Evolutionary conservation across 1,140 invertebrate species (phyloP).

Genomic region (Batillaria attramentaria): DNA sequence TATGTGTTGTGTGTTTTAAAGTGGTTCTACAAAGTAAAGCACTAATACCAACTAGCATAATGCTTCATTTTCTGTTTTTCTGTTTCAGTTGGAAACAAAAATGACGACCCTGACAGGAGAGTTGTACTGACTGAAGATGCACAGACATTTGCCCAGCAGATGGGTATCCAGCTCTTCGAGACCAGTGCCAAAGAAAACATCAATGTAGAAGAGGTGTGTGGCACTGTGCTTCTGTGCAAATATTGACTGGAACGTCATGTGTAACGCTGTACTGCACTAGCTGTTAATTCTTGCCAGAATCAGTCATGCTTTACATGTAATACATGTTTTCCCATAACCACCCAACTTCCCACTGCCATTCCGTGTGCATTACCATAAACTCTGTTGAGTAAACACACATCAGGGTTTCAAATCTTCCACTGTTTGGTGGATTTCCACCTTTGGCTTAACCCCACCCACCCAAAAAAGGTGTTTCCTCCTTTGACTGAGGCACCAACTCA

Average conservation of each 20-base stretch:
- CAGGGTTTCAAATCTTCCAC: too few relatives aligned
- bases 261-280: background rate
- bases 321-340: background rate
- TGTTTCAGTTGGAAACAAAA: conserved; percentile 98
- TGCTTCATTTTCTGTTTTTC: too few relatives aligned
- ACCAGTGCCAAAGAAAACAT: conserved; percentile 99
- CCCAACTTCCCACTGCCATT: background rate
- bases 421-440: too few relatives aligned
- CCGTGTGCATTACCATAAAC: too few relatives aligned
- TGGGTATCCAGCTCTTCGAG: conserved; percentile 97
- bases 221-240: background rate
- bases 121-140: conserved; percentile 98
- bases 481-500: too few relatives aligned
- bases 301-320: background rate
- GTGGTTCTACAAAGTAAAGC: too few relatives aligned
- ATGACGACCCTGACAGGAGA: conserved; percentile 96
- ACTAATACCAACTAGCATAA: too few relatives aligned
- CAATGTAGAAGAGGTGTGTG: conserved; percentile 95
- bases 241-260: background rate
- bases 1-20: too few relatives aligned
- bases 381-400: too few relatives aligned
- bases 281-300: background rate
- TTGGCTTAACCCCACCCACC: too few relatives aligned
- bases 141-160: conserved; percentile 95
- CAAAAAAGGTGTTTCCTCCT: too few relatives aligned